Percentiles rank a stretch among this genome's conserved stretches.
Evolutionary conservation across 1,140 invertebrate genomes (phyloP).

Genomic region (Aphidius ervi): DNA sequence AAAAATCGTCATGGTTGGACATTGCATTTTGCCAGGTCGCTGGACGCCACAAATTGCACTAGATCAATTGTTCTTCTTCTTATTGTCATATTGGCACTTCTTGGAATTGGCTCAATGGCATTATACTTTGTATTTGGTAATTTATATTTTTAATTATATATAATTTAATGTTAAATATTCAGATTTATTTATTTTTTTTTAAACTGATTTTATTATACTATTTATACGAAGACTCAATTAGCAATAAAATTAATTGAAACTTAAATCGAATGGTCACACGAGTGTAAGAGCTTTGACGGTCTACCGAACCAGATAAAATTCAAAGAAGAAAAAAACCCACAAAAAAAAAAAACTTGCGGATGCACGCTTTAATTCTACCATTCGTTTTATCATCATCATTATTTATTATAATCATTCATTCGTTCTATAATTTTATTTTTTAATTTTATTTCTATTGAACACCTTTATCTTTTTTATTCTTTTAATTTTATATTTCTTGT

Average conservation of each 20-base stretch:
- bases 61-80: conserved; percentile 40
- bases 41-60: conserved; percentile 39
- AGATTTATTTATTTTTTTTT: conserved; percentile 1
- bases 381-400: neutral
- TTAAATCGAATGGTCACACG: conserved; percentile 29
- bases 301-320: conserved; percentile 3
- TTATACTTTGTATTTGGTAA: conserved; percentile 49
- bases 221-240: conserved; percentile 25
- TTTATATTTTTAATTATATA: conserved; percentile 10
- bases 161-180: neutral
- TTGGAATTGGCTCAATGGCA: conserved; percentile 43
- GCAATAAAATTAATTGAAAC: conserved; percentile 40
- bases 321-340: neutral
- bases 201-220: too few species aligned
- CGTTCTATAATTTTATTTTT: too few species aligned
- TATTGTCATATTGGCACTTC: conserved; percentile 39
- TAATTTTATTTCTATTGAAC: too few species aligned
- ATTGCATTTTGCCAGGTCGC: conserved; percentile 42
- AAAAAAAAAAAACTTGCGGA: neutral
- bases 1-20: conserved; percentile 49
- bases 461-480: too few species aligned
- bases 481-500: too few species aligned
- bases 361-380: neutral
- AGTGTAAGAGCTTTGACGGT: conserved; percentile 3
- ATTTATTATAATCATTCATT: too few species aligned